phyloP scores from a whole-genome alignment of 2,113 vertebrate genomes.

The Nothocercus julius region DNA sequence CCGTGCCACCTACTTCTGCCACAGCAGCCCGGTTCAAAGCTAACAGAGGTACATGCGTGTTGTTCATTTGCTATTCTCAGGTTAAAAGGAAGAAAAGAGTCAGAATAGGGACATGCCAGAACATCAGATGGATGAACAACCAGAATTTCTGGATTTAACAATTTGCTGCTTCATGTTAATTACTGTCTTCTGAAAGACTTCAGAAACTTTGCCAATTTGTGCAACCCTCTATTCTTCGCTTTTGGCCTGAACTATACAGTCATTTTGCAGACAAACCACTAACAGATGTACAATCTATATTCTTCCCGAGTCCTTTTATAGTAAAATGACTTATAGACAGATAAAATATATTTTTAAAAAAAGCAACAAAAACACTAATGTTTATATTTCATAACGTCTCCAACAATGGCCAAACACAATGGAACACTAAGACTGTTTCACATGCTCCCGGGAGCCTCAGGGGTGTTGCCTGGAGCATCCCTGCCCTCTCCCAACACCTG shows the following conservation, averaged over 20 bases:
- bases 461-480: background rate
- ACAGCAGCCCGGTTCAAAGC: background rate
- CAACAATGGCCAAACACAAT: background rate
- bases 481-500: background rate
- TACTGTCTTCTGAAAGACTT: conserved; percentile 44
- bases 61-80: rapidly evolving
- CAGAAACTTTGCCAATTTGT: conserved; percentile 49
- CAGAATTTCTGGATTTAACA: conserved; percentile 2
- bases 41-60: rapidly evolving
- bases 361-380: background rate
- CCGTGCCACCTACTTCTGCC: background rate
- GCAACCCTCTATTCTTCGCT: conserved; percentile 55
- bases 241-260: conserved; percentile 13
- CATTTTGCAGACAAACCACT: conserved; percentile 35
- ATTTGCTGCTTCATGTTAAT: conserved; percentile 57
- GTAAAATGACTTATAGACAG: conserved; percentile 21
- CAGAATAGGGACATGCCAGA: background rate
- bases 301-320: conserved; percentile 57
- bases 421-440: rapidly evolving
- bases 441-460: rapidly evolving
- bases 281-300: conserved; percentile 57
- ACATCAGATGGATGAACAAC: background rate
- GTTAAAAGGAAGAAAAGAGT: background rate
- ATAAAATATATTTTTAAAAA: background rate
- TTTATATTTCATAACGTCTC: background rate